These are phyloP conservation scores for Alfaro cultratus DNA, from an alignment of 2,797 vertebrate genomes.

Conservation along the genomic window DNA sequence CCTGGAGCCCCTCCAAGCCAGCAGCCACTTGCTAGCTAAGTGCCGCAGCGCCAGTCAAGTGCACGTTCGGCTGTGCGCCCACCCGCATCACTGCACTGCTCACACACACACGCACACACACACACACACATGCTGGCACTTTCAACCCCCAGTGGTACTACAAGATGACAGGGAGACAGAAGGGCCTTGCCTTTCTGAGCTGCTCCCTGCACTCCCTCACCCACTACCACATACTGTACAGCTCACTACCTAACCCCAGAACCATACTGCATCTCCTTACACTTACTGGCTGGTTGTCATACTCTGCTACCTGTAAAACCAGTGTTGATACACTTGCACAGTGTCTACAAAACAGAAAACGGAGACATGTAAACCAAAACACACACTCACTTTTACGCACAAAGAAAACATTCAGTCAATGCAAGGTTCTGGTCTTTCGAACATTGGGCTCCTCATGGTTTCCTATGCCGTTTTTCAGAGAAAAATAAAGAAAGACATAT, in stretches of 20 bases:
- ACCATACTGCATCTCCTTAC: conserved; percentile 46
- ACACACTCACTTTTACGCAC: neutral
- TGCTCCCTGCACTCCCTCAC: conserved; percentile 61
- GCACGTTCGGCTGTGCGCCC: conserved; percentile 78
- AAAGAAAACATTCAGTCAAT: neutral
- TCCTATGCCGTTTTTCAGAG: conserved; percentile 20
- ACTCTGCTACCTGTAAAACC: conserved; percentile 26
- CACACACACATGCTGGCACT: conserved; percentile 66
- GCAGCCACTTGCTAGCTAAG: conserved; percentile 77
- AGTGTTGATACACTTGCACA: conserved; percentile 22
- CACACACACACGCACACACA: conserved; percentile 62
- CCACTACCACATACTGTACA: conserved; percentile 66
- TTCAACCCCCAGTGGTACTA: conserved; percentile 74
- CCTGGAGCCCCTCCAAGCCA: conserved; percentile 83
- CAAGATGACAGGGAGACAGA: conserved; percentile 79
- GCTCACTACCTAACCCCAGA: conserved; percentile 55
- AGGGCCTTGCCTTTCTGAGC: conserved; percentile 74
- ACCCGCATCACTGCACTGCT: conserved; percentile 66
- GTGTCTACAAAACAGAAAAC: conserved; percentile 13
- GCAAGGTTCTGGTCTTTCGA: conserved; percentile 28
- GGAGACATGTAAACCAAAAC: conserved; percentile 11
- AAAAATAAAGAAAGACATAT: conserved; percentile 17
- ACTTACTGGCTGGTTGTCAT: conserved; percentile 41
- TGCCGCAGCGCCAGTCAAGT: conserved; percentile 80
- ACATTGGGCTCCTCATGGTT: conserved; percentile 23